phyloP scores from a whole-genome alignment of 1,140 invertebrate species.

The Hypsibius dujardini region DNA sequence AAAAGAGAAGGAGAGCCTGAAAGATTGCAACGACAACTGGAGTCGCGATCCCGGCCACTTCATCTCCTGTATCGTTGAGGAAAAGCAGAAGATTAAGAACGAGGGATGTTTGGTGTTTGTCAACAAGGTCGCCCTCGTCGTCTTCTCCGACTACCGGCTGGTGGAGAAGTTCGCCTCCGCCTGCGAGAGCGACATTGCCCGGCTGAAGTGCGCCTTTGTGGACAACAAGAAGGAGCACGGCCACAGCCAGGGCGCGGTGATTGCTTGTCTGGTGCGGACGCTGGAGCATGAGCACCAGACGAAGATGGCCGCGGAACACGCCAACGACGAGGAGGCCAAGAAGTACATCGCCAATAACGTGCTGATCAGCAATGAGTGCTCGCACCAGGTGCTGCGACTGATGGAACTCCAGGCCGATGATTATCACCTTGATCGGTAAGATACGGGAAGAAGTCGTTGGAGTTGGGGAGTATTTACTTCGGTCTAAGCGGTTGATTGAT shows the following conservation, averaged over 20 bases:
- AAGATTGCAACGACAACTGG: conserved; percentile 27
- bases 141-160: conserved; percentile 72
- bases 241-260: neutral
- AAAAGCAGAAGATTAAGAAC: conserved; percentile 48
- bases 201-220: conserved; percentile 51
- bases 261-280: neutral
- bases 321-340: conserved; percentile 25
- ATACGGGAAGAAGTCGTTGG: neutral
- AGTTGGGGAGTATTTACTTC: too few relatives aligned
- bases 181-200: conserved; percentile 57
- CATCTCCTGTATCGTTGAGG: conserved; percentile 60
- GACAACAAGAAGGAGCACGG: conserved; percentile 41
- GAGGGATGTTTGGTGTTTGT: conserved; percentile 50
- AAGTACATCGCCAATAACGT: conserved; percentile 27
- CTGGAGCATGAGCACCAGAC: neutral
- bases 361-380: conserved; percentile 45
- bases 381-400: conserved; percentile 56
- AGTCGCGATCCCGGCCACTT: conserved; percentile 35
- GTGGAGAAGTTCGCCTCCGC: conserved; percentile 58
- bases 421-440: conserved; percentile 59
- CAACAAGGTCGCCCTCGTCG: conserved; percentile 54
- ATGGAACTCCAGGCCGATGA: conserved; percentile 79
- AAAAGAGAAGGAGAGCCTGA: conserved; percentile 27
- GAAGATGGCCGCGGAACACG: conserved; percentile 24
- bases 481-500: too few relatives aligned